These are phyloP conservation scores for Zeus faber DNA, from an alignment of 2,113 vertebrate species.

Conservation along the genomic window DNA sequence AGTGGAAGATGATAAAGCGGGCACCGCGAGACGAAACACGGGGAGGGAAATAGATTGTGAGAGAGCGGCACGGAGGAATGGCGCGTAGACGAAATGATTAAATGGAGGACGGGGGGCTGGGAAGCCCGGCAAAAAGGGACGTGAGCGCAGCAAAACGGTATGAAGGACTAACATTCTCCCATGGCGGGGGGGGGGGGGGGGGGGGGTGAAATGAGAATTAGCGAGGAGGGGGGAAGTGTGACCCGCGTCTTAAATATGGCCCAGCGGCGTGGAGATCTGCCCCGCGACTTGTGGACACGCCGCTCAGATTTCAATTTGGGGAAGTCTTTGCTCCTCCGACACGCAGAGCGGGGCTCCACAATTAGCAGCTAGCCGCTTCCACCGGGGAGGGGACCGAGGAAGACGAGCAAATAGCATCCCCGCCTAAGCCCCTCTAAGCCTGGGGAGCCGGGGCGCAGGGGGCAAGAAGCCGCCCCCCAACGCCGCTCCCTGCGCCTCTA, in stretches of 20 bases:
- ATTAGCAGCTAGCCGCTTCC: constrained; percentile 72
- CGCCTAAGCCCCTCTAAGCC: constrained; percentile 76
- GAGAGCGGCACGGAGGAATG: too few relatives aligned
- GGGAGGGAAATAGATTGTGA: too few relatives aligned
- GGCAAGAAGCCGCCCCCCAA: constrained; percentile 35
- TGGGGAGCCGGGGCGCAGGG: constrained; percentile 38
- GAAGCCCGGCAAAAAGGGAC: too few relatives aligned
- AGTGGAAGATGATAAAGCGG: constrained; percentile 10
- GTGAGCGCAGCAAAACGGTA: too few relatives aligned
- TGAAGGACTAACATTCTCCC: too few relatives aligned
- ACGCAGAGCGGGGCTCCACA: constrained; percentile 69
- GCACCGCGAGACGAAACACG: too few relatives aligned
- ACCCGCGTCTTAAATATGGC: constrained; percentile 47
- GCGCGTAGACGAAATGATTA: too few relatives aligned
- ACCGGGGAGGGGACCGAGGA: constrained; percentile 58
- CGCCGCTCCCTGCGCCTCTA: constrained; percentile 23
- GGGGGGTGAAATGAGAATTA: too few relatives aligned
- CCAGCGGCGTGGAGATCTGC: constrained; percentile 41
- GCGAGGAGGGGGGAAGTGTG: constrained; percentile 57
- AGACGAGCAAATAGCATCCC: constrained; percentile 64
- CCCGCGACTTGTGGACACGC: constrained; percentile 66
- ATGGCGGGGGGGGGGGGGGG: too few relatives aligned
- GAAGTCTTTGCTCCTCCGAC: constrained; percentile 58
- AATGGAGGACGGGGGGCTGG: too few relatives aligned
- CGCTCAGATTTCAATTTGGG: constrained; percentile 77